phyloP scores from a whole-genome alignment of 2,888 invertebrate species.

The Dolichomitus sp. region DNA sequence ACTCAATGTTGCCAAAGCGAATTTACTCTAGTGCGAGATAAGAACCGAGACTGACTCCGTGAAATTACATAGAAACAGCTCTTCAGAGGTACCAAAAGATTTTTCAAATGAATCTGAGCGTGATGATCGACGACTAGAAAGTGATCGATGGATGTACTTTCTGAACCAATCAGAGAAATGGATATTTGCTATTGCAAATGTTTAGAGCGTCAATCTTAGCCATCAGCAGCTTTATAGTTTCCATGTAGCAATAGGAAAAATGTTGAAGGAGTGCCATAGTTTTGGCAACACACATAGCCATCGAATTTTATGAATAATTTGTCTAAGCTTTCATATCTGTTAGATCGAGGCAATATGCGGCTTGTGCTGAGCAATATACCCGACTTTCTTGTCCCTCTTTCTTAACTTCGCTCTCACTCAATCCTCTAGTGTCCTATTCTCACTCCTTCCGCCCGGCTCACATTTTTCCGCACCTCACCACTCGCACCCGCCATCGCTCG shows the following conservation, averaged over 20 bases:
- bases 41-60: background rate
- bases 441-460: slow-evolving; percentile 14
- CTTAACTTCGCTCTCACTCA: slow-evolving; percentile 26
- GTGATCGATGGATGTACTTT: slow-evolving; percentile 1
- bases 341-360: slow-evolving; percentile 63
- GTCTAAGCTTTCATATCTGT: slow-evolving; percentile 45
- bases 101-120: slow-evolving; percentile 4
- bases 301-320: slow-evolving; percentile 66
- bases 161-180: background rate
- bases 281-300: slow-evolving; percentile 65
- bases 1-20: background rate
- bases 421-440: slow-evolving; percentile 41
- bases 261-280: slow-evolving; percentile 10
- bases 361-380: slow-evolving; percentile 61
- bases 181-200: background rate
- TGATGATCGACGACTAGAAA: slow-evolving; percentile 5
- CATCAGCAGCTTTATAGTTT: slow-evolving; percentile 23
- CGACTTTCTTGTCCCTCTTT: slow-evolving; percentile 35
- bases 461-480: slow-evolving; percentile 16
- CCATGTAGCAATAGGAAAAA: background rate
- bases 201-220: background rate
- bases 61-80: background rate
- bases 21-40: background rate
- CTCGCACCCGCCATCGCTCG: slow-evolving; percentile 19
- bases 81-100: background rate